These are phyloP conservation scores for Sphyrna mokarran DNA, from an alignment of 2,113 vertebrate genomes.

Conservation along the genomic window DNA sequence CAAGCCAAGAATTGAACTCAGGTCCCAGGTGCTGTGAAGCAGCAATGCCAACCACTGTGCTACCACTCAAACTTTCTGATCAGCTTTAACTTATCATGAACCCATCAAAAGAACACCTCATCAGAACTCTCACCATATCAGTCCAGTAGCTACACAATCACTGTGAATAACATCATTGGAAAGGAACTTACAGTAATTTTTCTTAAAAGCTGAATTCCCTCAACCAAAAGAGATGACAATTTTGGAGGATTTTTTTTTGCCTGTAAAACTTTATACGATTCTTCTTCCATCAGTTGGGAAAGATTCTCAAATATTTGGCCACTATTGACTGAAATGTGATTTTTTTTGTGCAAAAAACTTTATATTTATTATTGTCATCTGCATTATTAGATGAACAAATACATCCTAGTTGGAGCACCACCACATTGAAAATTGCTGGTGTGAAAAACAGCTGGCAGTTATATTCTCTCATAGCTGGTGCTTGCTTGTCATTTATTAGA, in stretches of 20 bases:
- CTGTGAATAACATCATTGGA: background rate
- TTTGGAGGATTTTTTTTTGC: background rate
- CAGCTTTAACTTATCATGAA: background rate
- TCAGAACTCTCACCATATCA: background rate
- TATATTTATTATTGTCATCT: slow-evolving; percentile 76
- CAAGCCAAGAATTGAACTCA: too few relatives aligned
- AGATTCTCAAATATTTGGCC: background rate
- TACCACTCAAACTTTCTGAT: background rate
- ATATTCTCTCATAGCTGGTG: slow-evolving; percentile 62
- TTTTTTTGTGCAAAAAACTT: slow-evolving; percentile 57
- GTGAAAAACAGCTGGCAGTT: slow-evolving; percentile 73
- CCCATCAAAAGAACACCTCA: background rate
- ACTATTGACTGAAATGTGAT: slow-evolving; percentile 63
- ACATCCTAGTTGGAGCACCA: slow-evolving; percentile 78
- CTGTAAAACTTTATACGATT: background rate
- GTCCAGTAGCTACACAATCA: background rate
- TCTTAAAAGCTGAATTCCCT: background rate
- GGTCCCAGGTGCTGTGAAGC: too few relatives aligned
- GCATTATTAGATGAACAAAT: slow-evolving; percentile 70
- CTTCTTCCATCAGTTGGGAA: background rate
- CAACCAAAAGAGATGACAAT: background rate
- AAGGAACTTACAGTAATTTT: background rate
- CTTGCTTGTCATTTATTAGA: slow-evolving; percentile 82
- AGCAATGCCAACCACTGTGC: too few relatives aligned
- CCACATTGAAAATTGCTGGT: slow-evolving; percentile 75